These are phyloP conservation scores for Girardinus metallicus DNA, from an alignment of 2,797 vertebrate species.

Conservation along the genomic window DNA sequence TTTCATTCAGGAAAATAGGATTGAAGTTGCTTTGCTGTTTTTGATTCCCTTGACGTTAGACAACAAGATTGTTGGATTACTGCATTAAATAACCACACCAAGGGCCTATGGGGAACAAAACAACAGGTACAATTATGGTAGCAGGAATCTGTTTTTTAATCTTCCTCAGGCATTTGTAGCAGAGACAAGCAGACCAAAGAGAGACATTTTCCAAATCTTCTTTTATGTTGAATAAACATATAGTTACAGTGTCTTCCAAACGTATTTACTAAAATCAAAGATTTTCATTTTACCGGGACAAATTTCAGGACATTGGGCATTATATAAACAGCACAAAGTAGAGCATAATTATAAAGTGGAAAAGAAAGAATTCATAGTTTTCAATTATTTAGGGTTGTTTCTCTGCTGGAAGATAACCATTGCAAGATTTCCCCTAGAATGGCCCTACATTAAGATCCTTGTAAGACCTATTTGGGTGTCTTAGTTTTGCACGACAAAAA, in stretches of 20 bases:
- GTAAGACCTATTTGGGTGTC: background rate
- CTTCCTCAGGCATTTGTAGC: background rate
- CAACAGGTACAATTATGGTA: conserved; percentile 50
- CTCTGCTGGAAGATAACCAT: background rate
- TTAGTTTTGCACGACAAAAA: background rate
- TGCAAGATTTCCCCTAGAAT: background rate
- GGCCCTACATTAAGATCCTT: background rate
- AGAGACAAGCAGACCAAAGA: conserved; percentile 12
- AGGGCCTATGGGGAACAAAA: conserved; percentile 49
- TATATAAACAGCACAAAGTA: background rate
- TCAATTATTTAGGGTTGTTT: background rate
- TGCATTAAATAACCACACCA: conserved; percentile 76
- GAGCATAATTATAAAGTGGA: background rate
- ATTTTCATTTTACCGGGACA: background rate
- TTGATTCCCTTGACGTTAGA: conserved; percentile 67
- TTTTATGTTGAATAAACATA: background rate
- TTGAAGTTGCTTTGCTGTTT: conserved; percentile 72
- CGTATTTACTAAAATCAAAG: background rate
- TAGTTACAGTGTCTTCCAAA: background rate
- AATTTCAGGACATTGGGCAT: background rate
- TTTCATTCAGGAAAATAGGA: conserved; percentile 74
- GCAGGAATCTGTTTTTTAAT: conserved; percentile 29
- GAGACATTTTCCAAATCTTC: background rate
- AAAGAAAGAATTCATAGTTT: background rate
- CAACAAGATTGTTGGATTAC: conserved; percentile 82